Evolutionary conservation across 2,888 invertebrate genomes (phyloP).

Genomic region (Oxyscelio sp.): DNA sequence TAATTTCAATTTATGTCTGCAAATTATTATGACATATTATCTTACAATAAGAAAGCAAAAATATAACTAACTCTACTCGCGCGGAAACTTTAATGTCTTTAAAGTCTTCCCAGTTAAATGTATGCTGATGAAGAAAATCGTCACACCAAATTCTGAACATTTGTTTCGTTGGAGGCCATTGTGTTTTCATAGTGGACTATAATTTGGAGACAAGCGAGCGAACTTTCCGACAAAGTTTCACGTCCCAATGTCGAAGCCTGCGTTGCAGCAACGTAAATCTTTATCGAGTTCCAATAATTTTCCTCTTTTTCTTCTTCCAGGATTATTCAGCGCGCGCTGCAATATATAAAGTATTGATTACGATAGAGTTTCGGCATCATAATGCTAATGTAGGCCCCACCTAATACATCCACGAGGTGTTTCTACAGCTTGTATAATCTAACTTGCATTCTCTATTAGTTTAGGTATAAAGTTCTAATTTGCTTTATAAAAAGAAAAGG

Average conservation of each 20-base stretch:
- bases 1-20: no score
- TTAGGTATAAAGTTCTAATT: no score
- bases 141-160: slow-evolving; percentile 21
- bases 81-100: background rate
- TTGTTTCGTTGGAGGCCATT: slow-evolving; percentile 19
- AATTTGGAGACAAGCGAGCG: slow-evolving; percentile 39
- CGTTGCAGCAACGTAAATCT: slow-evolving; percentile 46
- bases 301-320: slow-evolving; percentile 32
- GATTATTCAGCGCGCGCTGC: slow-evolving; percentile 33
- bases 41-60: background rate
- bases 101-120: background rate
- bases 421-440: no score
- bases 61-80: background rate
- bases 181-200: slow-evolving; percentile 30
- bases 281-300: slow-evolving; percentile 54
- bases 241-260: slow-evolving; percentile 16
- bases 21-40: background rate
- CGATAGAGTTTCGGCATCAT: no score
- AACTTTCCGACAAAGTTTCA: slow-evolving; percentile 27
- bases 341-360: slow-evolving; percentile 61
- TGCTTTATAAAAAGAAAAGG: no score
- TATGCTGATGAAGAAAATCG: background rate
- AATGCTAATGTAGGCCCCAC: no score
- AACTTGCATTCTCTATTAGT: no score
- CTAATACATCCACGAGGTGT: no score